phyloP scores from a whole-genome alignment of 2,113 vertebrate species.

The Dromiciops gliroides region DNA sequence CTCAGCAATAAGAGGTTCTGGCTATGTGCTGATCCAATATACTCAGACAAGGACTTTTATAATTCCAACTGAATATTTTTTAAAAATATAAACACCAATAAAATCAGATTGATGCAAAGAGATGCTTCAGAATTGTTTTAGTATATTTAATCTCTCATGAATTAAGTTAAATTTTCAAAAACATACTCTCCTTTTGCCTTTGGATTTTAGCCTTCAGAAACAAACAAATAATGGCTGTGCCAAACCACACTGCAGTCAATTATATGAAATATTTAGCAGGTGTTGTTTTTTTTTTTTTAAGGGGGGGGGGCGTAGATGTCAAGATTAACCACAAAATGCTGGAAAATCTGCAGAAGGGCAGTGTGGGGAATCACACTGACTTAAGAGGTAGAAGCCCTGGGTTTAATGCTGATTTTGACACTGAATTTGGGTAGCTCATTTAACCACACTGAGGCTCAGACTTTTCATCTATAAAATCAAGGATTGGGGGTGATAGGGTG shows the following conservation, averaged over 20 bases:
- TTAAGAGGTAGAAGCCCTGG: neutral
- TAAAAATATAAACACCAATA: slow-evolving; percentile 56
- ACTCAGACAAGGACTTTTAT: slow-evolving; percentile 54
- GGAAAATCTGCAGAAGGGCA: neutral
- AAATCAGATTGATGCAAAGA: slow-evolving; percentile 50
- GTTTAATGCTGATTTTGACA: neutral
- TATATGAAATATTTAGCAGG: neutral
- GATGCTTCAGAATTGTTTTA: slow-evolving; percentile 60
- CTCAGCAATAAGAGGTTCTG: slow-evolving; percentile 66
- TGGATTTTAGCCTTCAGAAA: neutral
- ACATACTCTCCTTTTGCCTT: slow-evolving; percentile 8
- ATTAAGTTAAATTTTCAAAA: slow-evolving; percentile 56
- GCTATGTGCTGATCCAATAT: slow-evolving; percentile 51
- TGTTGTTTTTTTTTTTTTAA: too few species aligned
- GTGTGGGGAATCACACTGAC: neutral
- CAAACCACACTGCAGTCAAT: neutral
- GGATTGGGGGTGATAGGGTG: neutral
- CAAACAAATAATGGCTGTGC: neutral
- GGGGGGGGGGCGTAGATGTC: too few species aligned
- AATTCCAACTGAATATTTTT: slow-evolving; percentile 22
- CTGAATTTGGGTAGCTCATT: neutral
- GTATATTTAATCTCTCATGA: slow-evolving; percentile 49
- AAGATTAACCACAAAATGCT: neutral
- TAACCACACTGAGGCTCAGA: neutral
- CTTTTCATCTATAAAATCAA: neutral